phyloP scores from a whole-genome alignment of 2,113 vertebrate genomes.

The Apteryx owenii region DNA sequence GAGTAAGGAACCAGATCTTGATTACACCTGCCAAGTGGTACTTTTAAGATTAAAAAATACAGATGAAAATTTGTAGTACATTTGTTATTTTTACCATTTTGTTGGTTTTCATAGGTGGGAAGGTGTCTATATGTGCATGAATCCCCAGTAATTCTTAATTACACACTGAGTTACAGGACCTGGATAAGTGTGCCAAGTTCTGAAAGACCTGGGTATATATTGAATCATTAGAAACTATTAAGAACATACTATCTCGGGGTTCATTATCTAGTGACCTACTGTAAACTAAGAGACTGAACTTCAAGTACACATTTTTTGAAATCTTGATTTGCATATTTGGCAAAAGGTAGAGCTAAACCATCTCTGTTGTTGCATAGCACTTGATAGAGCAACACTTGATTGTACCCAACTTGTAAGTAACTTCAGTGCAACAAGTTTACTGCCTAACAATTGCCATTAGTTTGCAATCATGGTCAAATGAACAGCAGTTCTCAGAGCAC shows the following conservation, averaged over 20 bases:
- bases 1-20: background rate
- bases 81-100: background rate
- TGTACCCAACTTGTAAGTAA: background rate
- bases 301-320: background rate
- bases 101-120: background rate
- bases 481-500: slow-evolving; percentile 34
- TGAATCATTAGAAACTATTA: background rate
- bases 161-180: rapidly evolving
- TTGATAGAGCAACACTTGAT: background rate
- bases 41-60: background rate
- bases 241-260: background rate
- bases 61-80: background rate
- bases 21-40: background rate
- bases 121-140: background rate
- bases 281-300: background rate
- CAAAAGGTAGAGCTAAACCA: background rate
- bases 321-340: background rate
- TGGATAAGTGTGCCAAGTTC: background rate
- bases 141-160: background rate
- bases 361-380: background rate
- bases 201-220: background rate
- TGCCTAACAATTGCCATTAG: slow-evolving; percentile 12
- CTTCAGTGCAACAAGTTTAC: slow-evolving; percentile 12
- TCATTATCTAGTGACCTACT: rapidly evolving
- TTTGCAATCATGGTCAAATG: slow-evolving; percentile 48